Evolutionary conservation across 2,888 invertebrate genomes (phyloP), one percentile per base, ranked within the genome.

Genomic region (Ferrisia virgata): DNA sequence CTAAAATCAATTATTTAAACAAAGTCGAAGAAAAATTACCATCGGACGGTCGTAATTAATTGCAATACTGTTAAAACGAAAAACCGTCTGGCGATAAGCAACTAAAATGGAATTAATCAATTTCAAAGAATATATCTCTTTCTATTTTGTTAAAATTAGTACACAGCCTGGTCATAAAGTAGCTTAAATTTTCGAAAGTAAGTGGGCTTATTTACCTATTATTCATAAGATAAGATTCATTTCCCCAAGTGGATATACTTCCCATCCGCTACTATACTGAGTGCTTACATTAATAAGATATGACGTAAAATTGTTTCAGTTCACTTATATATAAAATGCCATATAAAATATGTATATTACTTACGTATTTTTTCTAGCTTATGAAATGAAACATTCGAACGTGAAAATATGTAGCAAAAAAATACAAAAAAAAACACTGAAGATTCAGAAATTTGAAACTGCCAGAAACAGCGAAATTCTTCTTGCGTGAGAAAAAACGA

Each of bases 1-100:
- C 28, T 64, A 64, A 64, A 64, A 64, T 64, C 64, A 64, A 64
- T 64, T 64, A 64, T 64, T 64, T 64, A 64, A 64, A 64, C 64
- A 64, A 64, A 64, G 64, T 15, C 64, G 28, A 31, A 64, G 64
- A 64, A 64, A 64, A 64, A 64, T 64, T 64, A 64, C 28, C 64
- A 64, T 64, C 25, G 28, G 31, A 31, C 64, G 9, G 13, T 15
- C 15, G 64, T 64, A 64, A 64, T 64, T 64, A 64, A 64, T 64
- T 64, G 28, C 31, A 28, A 64, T 64, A 28, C 28, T 15, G 64
- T 64, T 64, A 64, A 64, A 64, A 64, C 28, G 28, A 28, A 64
- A 25, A 47, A 28, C 64, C 28, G 64, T 64, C 64, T 64, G 15
- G 64, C 28, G 64, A 64, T 64, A 64, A 31, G 64, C 64, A 64